phyloP scores from a whole-genome alignment of 2,888 invertebrate species.

The Apotomis turbidana region DNA sequence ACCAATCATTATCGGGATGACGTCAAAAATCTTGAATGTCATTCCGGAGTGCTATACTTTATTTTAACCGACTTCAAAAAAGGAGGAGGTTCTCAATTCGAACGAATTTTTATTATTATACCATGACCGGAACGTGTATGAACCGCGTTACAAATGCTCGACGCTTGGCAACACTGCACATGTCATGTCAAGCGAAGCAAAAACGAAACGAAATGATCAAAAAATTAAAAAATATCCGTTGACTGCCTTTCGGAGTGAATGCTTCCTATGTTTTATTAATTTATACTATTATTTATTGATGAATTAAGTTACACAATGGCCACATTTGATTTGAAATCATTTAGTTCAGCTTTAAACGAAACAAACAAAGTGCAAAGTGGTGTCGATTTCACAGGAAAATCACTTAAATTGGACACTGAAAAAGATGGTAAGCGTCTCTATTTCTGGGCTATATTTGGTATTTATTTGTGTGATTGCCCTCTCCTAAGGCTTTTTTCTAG shows the following conservation, averaged over 20 bases:
- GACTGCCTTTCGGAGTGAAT: slow-evolving; percentile 50
- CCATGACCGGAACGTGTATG: no score
- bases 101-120: no score
- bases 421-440: slow-evolving; percentile 87
- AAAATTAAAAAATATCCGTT: slow-evolving; percentile 67
- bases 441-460: slow-evolving; percentile 9
- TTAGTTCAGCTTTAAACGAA: slow-evolving; percentile 75
- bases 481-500: background rate
- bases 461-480: background rate
- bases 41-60: no score
- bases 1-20: no score
- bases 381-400: slow-evolving; percentile 92
- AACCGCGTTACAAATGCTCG: background rate
- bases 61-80: no score
- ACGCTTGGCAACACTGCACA: slow-evolving; percentile 1
- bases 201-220: slow-evolving; percentile 31
- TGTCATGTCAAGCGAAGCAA: slow-evolving; percentile 40
- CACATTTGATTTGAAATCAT: slow-evolving; percentile 82
- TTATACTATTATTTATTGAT: slow-evolving; percentile 45
- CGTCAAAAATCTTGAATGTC: no score
- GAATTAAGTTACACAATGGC: slow-evolving; percentile 63
- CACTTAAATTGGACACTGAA: slow-evolving; percentile 89
- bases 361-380: slow-evolving; percentile 80
- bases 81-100: no score
- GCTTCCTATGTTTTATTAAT: slow-evolving; percentile 49